Percentiles rank a stretch among this genome's conserved stretches.
These are phyloP conservation scores for Mus minutoides DNA, from an alignment of 2,797 vertebrate species.

Conservation along the genomic window DNA sequence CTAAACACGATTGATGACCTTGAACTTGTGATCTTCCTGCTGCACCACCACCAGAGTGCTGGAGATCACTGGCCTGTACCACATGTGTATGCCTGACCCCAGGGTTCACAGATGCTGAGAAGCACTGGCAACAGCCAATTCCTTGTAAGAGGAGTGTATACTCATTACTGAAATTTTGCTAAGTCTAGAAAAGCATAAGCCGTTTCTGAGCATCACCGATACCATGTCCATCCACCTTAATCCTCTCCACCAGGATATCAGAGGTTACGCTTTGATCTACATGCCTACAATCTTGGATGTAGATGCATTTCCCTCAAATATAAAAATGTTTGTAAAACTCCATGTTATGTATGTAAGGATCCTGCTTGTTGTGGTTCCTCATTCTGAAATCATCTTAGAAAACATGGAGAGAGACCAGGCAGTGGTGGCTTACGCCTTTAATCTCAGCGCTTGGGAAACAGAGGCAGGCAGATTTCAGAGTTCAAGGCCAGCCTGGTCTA, in stretches of 20 bases:
- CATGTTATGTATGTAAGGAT: background rate
- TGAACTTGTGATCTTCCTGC: background rate
- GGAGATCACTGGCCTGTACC: background rate
- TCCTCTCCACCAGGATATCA: background rate
- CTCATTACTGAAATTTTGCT: background rate
- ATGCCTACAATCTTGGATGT: background rate
- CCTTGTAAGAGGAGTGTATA: background rate
- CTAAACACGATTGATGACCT: background rate
- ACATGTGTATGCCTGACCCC: background rate
- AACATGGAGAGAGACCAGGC: too few relatives aligned
- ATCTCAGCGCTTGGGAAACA: too few relatives aligned
- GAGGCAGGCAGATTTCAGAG: too few relatives aligned
- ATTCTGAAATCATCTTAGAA: conserved; percentile 29
- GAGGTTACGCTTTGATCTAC: conserved; percentile 14
- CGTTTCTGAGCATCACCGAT: conserved; percentile 4
- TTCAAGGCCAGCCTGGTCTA: too few relatives aligned
- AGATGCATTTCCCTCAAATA: background rate
- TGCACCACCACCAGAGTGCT: background rate
- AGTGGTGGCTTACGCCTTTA: too few relatives aligned
- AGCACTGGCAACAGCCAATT: background rate
- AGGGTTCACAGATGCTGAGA: background rate
- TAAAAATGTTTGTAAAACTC: conserved; percentile 33
- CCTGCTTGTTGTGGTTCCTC: background rate
- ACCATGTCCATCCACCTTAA: background rate
- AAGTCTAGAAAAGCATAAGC: conserved; percentile 2